Evolutionary conservation across 2,797 vertebrate species (phyloP).

Genomic region (Sciaenops ocellatus): DNA sequence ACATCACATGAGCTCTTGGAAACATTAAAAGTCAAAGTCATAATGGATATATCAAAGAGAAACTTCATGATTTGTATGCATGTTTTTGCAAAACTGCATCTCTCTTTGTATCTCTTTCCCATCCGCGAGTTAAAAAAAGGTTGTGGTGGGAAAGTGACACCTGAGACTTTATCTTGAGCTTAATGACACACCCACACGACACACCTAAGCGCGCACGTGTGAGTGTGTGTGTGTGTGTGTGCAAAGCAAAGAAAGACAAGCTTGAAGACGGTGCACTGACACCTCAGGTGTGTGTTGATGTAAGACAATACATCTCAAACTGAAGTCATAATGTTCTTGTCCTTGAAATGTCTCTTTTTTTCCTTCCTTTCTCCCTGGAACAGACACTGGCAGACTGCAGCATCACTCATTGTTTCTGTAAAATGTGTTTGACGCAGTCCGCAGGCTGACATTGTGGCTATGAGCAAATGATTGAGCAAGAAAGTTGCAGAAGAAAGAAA

Average conservation of each 20-base stretch:
- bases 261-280: constrained; percentile 22
- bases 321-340: constrained; percentile 24
- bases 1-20: constrained; percentile 2
- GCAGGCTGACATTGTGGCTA: neutral
- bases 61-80: neutral
- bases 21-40: constrained; percentile 21
- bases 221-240: constrained; percentile 16
- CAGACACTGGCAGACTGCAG: neutral
- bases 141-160: constrained; percentile 79
- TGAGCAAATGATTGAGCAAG: neutral
- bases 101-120: neutral
- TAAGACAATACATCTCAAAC: constrained; percentile 39
- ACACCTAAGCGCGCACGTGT: constrained; percentile 21
- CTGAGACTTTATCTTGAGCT: constrained; percentile 61
- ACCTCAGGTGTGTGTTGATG: constrained; percentile 60
- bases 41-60: neutral
- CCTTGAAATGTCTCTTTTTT: constrained; percentile 25
- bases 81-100: neutral
- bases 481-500: neutral
- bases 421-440: neutral
- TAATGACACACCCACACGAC: constrained; percentile 41
- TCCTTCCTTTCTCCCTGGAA: constrained; percentile 7
- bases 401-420: neutral
- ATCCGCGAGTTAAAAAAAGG: constrained; percentile 39
- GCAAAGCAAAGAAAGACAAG: constrained; percentile 11